Evolutionary conservation across 2,797 vertebrate species (phyloP), one percentile per base, ranked within the genome.

Genomic region (Smutsia gigantea): DNA sequence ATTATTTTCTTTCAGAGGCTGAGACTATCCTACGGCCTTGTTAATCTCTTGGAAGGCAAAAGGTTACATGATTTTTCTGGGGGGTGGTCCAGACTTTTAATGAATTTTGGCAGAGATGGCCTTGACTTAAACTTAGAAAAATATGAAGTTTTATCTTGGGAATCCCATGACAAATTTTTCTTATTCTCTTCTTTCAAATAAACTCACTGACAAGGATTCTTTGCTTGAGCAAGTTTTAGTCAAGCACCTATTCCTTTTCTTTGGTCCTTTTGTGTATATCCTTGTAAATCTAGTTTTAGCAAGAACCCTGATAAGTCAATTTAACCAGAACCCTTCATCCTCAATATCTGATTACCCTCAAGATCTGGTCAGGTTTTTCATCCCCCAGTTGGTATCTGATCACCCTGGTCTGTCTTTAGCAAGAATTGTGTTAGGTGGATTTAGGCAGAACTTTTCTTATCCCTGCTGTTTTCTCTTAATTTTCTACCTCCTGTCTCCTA

Each of bases 51-150:
- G 64, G 53, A 77, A 72, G 46, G 69, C 57, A 75, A 66, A 61
- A 95, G 19, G 0, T 77, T 37, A 57, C 12, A n/a, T 89, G 68
- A 64, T 75, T 86, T 83, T 82, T 18, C 46, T 46, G 10, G 31
- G 14, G 66, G 39, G 4, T 4, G 31, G 18, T 53, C 85, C 63
- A 42, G 21, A 64, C 39, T 92, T 93, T 92, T 77, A 53, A 68
- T 74, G 29, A 90, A 78, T 64, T 83, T 21, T 89, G 42, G 19
- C 15, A 27, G 2, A 13, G 11, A 42, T 92, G 39, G 34, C 42
- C 37, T 90, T 87, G 68, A 59, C 39, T 53, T 88, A 88, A 82
- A 94, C 78, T 64, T 68, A 82, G 27, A 92, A 84, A 92, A 83
- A 63, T 34, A 23, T 1, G 2, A 72, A 61, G 6, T 87, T 90